Evolutionary conservation across 2,113 vertebrate species (phyloP).

Genomic region (Proteles cristata): DNA sequence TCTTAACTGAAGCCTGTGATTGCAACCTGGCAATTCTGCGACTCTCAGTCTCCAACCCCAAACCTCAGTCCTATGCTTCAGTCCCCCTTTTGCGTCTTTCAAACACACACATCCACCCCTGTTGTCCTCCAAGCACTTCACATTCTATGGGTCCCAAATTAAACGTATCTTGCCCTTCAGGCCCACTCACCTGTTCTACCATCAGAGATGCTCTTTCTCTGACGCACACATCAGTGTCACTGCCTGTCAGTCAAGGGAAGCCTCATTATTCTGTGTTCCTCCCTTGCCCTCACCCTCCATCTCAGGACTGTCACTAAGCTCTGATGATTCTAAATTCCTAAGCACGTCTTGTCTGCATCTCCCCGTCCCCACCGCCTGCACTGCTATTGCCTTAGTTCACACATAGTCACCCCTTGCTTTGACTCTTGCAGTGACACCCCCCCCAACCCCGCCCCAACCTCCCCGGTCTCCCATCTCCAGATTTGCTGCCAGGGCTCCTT

Average conservation of each 20-base stretch:
- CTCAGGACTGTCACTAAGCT: not conserved
- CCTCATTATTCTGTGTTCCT: accelerated
- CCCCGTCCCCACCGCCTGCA: no score
- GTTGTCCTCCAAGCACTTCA: not conserved
- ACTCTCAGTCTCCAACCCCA: not conserved
- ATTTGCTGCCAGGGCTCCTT: not conserved
- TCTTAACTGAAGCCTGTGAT: not conserved
- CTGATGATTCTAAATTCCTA: not conserved
- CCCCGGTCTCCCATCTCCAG: not conserved
- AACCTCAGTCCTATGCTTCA: not conserved
- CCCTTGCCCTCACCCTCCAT: not conserved
- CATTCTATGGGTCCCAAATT: not conserved
- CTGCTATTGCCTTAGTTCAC: not conserved
- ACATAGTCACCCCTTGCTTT: not conserved
- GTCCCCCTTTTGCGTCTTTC: not conserved
- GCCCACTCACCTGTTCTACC: not conserved
- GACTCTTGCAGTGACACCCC: not conserved
- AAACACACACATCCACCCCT: no score
- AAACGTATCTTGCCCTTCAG: not conserved
- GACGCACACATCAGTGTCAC: accelerated
- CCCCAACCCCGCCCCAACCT: accelerated
- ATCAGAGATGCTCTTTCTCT: no score
- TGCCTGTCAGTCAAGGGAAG: not conserved
- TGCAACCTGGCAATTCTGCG: not conserved
- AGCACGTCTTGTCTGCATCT: not conserved